Conservation (phyloP, 2,797 vertebrate species). For the Phoxinus dragarum region DNA sequence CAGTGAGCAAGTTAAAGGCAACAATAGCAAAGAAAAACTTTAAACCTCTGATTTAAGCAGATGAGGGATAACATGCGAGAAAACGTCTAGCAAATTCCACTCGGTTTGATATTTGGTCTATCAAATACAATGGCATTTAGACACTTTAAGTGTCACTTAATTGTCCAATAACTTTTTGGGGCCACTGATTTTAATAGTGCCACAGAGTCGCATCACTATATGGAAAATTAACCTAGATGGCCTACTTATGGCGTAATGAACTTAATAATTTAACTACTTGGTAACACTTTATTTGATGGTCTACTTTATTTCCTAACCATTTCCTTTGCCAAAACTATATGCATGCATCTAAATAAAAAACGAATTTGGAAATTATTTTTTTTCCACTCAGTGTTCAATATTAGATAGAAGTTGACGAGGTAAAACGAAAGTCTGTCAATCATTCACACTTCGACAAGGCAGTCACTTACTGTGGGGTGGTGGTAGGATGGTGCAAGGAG, state of each 20-base stretch:
- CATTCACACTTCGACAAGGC: conserved; percentile 22
- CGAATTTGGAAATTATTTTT: not conserved
- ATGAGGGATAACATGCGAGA: not conserved
- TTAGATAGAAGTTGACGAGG: conserved; percentile 20
- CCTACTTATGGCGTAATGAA: too few relatives aligned
- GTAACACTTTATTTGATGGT: too few relatives aligned
- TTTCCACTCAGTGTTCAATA: not conserved
- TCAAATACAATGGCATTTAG: not conserved
- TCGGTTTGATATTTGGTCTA: not conserved
- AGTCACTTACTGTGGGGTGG: conserved; percentile 23
- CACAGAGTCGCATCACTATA: too few relatives aligned
- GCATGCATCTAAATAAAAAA: not conserved
- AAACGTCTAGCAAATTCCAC: not conserved
- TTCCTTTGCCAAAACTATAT: not conserved
- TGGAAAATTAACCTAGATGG: too few relatives aligned
- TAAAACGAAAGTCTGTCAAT: conserved; percentile 28
- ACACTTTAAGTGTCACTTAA: not conserved
- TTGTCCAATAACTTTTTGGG: not conserved
- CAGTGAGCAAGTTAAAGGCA: too few relatives aligned
- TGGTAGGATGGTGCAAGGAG: conserved; percentile 54
- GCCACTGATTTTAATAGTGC: not conserved
- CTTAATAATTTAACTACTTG: too few relatives aligned
- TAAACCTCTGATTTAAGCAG: not conserved
- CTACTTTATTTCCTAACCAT: too few relatives aligned
- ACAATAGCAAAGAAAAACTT: too few relatives aligned